phyloP scores from a whole-genome alignment of 2,113 vertebrate species.

The Myrmophylax atrothorax region DNA sequence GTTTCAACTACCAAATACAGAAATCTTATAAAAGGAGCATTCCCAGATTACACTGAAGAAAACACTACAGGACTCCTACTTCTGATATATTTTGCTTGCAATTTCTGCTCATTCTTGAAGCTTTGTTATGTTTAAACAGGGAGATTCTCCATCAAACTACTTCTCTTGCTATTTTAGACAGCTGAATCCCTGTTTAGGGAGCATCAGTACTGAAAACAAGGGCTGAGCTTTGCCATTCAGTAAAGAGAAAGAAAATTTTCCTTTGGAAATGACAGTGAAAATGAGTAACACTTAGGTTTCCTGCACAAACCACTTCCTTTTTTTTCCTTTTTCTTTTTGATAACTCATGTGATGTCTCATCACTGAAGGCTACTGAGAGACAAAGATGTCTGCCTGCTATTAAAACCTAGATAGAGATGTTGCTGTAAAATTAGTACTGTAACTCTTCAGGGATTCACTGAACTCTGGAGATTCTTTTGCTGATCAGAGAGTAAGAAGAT shows the following conservation, averaged over 20 bases:
- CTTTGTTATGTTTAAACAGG: not conserved
- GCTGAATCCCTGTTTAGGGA: not conserved
- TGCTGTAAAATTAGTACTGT: not conserved
- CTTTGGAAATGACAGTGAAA: not conserved
- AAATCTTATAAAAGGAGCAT: not conserved
- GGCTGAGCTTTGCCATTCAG: not conserved
- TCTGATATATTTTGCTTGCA: not conserved
- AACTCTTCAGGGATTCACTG: not conserved
- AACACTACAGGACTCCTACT: not conserved
- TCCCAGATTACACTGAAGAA: not conserved
- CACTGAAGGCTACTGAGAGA: not conserved
- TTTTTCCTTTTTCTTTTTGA: not conserved
- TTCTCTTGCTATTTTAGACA: not conserved
- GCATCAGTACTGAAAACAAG: not conserved
- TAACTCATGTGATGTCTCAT: not conserved
- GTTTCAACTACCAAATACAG: not conserved
- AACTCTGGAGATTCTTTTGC: conserved; percentile 6
- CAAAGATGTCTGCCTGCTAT: not conserved
- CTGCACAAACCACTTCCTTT: not conserved
- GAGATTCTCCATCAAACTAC: not conserved
- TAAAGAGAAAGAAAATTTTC: not conserved
- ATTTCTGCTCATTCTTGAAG: not conserved
- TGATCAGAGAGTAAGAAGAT: not conserved
- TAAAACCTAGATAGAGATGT: not conserved
- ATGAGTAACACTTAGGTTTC: not conserved